A percentile compares a stretch with the other conserved stretches of the same genome.
These are phyloP conservation scores for Melanocharis versteri DNA, from an alignment of 2,113 vertebrate species.

Conservation along the genomic window DNA sequence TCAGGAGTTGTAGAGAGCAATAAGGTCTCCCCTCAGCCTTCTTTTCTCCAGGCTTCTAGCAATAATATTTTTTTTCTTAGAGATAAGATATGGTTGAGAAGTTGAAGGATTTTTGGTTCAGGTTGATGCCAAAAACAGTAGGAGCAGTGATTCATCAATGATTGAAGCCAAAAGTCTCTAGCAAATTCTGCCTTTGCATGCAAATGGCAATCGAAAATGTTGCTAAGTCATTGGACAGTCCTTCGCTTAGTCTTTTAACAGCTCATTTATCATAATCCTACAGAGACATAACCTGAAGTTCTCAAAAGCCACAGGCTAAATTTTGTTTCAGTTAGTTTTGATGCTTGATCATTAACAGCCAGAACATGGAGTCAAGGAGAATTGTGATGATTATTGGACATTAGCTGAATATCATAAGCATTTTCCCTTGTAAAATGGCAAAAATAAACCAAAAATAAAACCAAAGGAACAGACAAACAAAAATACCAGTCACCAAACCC, in stretches of 20 bases:
- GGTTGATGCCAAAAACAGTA: not conserved
- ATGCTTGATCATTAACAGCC: not conserved
- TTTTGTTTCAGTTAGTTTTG: not conserved
- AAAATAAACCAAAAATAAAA: not conserved
- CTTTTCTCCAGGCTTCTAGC: not conserved
- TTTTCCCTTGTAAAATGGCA: not conserved
- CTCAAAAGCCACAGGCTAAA: not conserved
- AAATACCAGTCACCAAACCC: rapidly evolving
- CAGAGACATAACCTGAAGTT: not conserved
- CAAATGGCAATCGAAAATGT: not conserved
- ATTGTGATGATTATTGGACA: not conserved
- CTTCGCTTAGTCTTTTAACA: not conserved
- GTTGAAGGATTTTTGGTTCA: not conserved
- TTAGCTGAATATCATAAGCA: not conserved
- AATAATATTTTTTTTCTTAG: not conserved
- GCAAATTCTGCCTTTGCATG: not conserved
- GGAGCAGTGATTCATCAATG: not conserved
- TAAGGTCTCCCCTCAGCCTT: not conserved
- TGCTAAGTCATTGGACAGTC: not conserved
- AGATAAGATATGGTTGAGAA: not conserved
- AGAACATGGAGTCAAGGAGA: not conserved
- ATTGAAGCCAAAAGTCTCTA: not conserved
- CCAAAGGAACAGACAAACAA: not conserved
- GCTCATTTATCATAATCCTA: not conserved
- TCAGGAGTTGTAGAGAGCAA: not conserved